Conservation (phyloP, 2,113 vertebrate genomes). For the Callospermophilus lateralis region DNA sequence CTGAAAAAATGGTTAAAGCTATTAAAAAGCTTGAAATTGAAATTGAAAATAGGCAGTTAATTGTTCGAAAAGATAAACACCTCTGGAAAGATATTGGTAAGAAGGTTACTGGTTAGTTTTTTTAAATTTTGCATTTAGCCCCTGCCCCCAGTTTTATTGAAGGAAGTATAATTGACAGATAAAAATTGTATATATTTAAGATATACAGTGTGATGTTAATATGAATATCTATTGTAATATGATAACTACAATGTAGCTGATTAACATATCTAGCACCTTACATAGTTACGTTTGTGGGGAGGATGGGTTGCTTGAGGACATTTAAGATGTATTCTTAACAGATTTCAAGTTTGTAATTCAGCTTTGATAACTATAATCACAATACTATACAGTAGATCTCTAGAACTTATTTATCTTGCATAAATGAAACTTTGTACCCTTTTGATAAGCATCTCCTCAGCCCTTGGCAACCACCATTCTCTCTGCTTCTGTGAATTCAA, state of each 20-base stretch:
- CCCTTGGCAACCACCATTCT: too few relatives aligned
- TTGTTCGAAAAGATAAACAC: constrained; percentile 95
- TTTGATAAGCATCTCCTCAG: neutral
- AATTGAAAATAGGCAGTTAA: constrained; percentile 92
- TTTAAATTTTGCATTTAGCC: neutral
- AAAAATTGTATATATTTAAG: neutral
- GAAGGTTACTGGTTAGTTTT: neutral
- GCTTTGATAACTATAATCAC: neutral
- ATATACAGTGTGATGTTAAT: neutral
- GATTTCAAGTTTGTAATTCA: neutral
- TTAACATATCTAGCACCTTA: neutral
- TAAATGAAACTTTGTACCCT: neutral
- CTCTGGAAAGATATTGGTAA: constrained; percentile 98
- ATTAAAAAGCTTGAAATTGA: constrained; percentile 95
- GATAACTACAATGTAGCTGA: neutral
- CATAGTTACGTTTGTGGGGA: neutral
- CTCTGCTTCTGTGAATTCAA: too few relatives aligned
- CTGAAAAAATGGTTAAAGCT: constrained; percentile 92
- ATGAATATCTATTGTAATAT: too few relatives aligned
- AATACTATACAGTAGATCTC: neutral
- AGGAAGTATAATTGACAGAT: neutral
- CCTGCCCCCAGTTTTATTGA: neutral
- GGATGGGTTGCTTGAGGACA: neutral
- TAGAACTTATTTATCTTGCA: neutral
- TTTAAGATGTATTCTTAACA: neutral